Conservation (phyloP, 2,888 invertebrate species). For the Carterocephalus palaemon region DNA sequence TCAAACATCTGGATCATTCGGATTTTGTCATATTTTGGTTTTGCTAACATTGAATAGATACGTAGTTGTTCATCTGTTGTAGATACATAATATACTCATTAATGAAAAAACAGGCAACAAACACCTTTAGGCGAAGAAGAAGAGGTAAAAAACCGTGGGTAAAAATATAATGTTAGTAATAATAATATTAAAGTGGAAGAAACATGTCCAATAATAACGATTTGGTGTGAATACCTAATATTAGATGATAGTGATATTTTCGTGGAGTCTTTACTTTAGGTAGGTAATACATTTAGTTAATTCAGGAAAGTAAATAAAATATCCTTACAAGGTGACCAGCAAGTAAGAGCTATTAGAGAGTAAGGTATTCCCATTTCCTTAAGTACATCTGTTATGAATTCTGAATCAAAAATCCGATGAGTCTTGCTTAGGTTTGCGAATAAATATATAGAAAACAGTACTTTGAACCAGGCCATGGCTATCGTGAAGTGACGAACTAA, state of each 20-base stretch:
- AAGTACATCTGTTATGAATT: constrained; percentile 50
- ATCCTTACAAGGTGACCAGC: constrained; percentile 53
- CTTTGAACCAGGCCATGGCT: constrained; percentile 1
- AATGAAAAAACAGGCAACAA: too few species aligned
- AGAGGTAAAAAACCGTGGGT: too few species aligned
- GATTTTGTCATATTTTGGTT: constrained; percentile 37
- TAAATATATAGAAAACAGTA: constrained; percentile 24
- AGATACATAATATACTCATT: too few species aligned
- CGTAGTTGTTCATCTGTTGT: constrained; percentile 48
- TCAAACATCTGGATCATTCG: constrained; percentile 45
- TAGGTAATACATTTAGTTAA: too few species aligned
- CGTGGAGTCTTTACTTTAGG: too few species aligned
- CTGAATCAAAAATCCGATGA: constrained; percentile 35
- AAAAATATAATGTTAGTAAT: too few species aligned
- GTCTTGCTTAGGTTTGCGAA: constrained; percentile 34
- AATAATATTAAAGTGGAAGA: too few species aligned
- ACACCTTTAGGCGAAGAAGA: too few species aligned
- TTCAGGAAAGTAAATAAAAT: not conserved
- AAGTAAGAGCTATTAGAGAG: constrained; percentile 48
- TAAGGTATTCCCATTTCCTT: constrained; percentile 46
- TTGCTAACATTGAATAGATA: constrained; percentile 42
- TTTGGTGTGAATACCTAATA: too few species aligned
- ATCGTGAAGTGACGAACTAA: constrained; percentile 4
- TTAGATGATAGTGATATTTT: too few species aligned
- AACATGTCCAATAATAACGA: too few species aligned